Conservation (phyloP, 2,888 invertebrate species). For the Noctua fimbriata region DNA sequence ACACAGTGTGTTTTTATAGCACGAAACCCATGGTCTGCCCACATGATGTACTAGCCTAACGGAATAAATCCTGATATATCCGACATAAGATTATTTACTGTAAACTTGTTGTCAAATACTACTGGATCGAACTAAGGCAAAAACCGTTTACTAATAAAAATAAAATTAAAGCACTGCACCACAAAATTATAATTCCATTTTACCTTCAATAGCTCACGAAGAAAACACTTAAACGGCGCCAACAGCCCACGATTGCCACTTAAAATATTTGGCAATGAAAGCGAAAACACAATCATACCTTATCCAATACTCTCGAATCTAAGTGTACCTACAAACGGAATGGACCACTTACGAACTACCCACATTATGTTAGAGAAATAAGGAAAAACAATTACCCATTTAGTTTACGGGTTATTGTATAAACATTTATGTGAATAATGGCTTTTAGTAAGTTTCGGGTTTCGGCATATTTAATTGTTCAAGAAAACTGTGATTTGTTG, state of each 20-base stretch:
- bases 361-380: constrained; percentile 48
- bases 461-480: constrained; percentile 51
- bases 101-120: no score
- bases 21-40: no score
- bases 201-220: constrained; percentile 8
- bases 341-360: constrained; percentile 57
- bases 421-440: constrained; percentile 60
- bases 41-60: no score
- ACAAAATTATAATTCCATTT: background rate
- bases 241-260: constrained; percentile 33
- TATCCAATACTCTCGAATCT: constrained; percentile 59
- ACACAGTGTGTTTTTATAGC: no score
- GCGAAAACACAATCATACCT: constrained; percentile 34
- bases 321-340: constrained; percentile 48
- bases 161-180: background rate
- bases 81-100: no score
- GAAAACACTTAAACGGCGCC: constrained; percentile 53
- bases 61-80: no score
- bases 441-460: constrained; percentile 43
- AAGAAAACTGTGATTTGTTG: constrained; percentile 57
- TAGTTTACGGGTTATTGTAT: constrained; percentile 61
- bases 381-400: constrained; percentile 64
- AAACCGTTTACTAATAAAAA: no score
- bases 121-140: no score
- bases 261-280: constrained; percentile 46